A percentile compares a stretch with the other conserved stretches of the same genome.
Evolutionary conservation across 2,888 invertebrate species (phyloP).

Genomic region (Nezara viridula): DNA sequence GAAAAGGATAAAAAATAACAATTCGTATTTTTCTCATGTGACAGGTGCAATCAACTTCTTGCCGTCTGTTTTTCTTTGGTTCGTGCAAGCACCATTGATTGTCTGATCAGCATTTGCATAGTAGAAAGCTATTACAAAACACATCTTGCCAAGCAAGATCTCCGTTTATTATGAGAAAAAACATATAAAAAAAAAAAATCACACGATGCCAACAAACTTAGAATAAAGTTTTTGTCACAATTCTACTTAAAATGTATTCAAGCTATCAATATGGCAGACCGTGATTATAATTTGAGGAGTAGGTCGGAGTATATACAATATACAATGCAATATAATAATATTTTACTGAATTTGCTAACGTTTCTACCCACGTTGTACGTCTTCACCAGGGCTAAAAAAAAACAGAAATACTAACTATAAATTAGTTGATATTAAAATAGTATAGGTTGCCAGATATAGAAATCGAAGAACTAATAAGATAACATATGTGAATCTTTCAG

Average conservation of each 20-base stretch:
- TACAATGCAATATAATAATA: too few relatives aligned
- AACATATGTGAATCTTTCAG: too few relatives aligned
- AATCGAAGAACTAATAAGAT: too few relatives aligned
- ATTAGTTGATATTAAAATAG: too few relatives aligned
- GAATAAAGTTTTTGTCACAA: neutral
- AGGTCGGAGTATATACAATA: too few relatives aligned
- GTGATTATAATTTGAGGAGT: too few relatives aligned
- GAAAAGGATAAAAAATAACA: neutral
- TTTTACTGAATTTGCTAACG: too few relatives aligned
- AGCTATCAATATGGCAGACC: too few relatives aligned
- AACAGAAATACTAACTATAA: too few relatives aligned
- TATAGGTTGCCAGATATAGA: too few relatives aligned
- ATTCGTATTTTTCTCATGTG: neutral
- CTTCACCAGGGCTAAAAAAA: too few relatives aligned
- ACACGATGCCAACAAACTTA: neutral
- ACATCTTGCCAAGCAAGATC: neutral
- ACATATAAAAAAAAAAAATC: neutral
- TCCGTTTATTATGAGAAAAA: neutral
- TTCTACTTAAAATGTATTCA: neutral
- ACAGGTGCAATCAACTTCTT: slow-evolving; percentile 7
- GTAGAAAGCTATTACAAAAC: slow-evolving; percentile 24
- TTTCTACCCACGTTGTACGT: too few relatives aligned
- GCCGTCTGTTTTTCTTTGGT: slow-evolving; percentile 11
- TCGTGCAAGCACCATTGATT: neutral
- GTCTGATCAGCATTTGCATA: neutral